Percentiles rank a stretch among this genome's conserved stretches.
phyloP scores from a whole-genome alignment of 2,113 vertebrate species.

The Myrmophylax atrothorax region DNA sequence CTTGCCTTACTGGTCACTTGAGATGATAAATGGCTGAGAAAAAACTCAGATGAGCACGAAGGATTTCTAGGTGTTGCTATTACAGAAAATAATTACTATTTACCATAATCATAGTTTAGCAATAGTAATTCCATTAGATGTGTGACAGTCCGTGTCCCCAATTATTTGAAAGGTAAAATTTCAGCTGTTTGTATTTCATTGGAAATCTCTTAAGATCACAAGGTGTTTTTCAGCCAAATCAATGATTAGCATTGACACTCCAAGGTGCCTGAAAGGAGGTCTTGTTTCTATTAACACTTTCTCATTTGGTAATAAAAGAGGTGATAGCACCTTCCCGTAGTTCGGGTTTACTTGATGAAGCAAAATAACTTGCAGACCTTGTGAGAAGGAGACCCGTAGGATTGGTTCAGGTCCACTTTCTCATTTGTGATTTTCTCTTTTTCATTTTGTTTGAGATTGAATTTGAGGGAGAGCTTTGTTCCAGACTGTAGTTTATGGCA shows the following conservation, averaged over 20 bases:
- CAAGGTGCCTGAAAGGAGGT: background rate
- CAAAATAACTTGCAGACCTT: slow-evolving; percentile 49
- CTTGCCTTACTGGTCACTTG: background rate
- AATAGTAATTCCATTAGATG: background rate
- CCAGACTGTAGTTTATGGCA: slow-evolving; percentile 64
- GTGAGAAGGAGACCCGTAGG: slow-evolving; percentile 23
- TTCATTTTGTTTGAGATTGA: slow-evolving; percentile 77
- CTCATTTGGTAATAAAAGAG: background rate
- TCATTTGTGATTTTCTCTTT: slow-evolving; percentile 70
- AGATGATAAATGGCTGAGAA: background rate
- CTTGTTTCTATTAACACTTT: slow-evolving; percentile 31
- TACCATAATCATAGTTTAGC: background rate
- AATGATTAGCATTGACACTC: background rate
- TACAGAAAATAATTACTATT: background rate
- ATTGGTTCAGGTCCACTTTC: slow-evolving; percentile 65
- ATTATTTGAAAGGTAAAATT: background rate
- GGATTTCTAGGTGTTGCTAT: background rate
- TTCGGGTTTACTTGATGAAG: slow-evolving; percentile 47
- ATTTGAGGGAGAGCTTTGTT: slow-evolving; percentile 77
- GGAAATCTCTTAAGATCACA: background rate
- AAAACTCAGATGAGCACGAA: background rate
- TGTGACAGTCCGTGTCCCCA: background rate
- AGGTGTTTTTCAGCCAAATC: background rate
- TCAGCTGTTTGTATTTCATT: background rate
- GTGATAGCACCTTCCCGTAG: background rate